Conservation (phyloP, 2,113 vertebrate species). For the Amblyopsis rosae region DNA sequence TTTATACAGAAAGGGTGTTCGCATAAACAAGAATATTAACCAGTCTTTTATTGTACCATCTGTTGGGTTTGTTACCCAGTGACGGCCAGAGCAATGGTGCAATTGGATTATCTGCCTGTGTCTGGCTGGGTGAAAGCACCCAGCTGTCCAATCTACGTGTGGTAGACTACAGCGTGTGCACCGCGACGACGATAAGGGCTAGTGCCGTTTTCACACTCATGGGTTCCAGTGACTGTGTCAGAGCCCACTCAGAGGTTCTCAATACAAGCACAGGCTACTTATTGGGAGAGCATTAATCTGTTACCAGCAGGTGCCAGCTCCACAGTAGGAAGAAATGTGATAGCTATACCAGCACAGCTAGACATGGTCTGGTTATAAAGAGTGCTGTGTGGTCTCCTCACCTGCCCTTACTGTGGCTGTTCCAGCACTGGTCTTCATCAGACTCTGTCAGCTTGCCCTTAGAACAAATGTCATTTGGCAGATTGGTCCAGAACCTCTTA, state of each 20-base stretch:
- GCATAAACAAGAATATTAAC: slow-evolving; percentile 42
- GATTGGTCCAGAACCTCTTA: slow-evolving; percentile 91
- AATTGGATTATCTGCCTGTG: slow-evolving; percentile 41
- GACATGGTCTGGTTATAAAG: slow-evolving; percentile 27
- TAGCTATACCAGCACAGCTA: slow-evolving; percentile 36
- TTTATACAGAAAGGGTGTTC: slow-evolving; percentile 37
- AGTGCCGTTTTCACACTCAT: slow-evolving; percentile 41
- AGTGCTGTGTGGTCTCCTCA: slow-evolving; percentile 68
- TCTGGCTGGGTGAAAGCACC: slow-evolving; percentile 44
- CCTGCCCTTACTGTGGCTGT: slow-evolving; percentile 95
- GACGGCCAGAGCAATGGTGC: slow-evolving; percentile 25
- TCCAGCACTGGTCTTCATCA: slow-evolving; percentile 95
- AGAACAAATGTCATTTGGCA: slow-evolving; percentile 90
- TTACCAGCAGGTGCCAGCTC: slow-evolving; percentile 54
- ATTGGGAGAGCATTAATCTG: slow-evolving; percentile 53
- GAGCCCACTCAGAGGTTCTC: slow-evolving; percentile 51
- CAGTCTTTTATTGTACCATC: slow-evolving; percentile 69
- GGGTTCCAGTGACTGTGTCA: slow-evolving; percentile 25
- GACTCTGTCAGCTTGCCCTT: slow-evolving; percentile 81
- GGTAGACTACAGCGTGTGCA: slow-evolving; percentile 19
- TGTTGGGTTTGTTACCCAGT: slow-evolving; percentile 59
- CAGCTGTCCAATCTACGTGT: slow-evolving; percentile 26
- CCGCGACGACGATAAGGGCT: slow-evolving; percentile 47
- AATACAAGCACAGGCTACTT: slow-evolving; percentile 42
- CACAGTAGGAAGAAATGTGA: slow-evolving; percentile 55